phyloP scores from a whole-genome alignment of 2,113 vertebrate genomes.

The Tachysurus vachellii region DNA sequence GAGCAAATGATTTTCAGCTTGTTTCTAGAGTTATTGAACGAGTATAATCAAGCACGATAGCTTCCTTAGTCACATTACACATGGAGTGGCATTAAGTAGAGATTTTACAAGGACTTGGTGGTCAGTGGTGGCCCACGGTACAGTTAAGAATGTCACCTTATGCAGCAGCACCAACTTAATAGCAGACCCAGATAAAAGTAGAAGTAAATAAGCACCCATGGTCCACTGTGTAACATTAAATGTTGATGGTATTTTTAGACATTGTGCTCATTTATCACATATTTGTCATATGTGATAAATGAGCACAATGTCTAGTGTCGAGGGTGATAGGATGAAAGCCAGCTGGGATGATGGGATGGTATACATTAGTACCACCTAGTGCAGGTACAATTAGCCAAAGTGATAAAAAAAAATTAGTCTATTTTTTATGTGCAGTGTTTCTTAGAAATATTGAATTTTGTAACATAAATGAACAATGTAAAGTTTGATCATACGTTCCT shows the following conservation, averaged over 20 bases:
- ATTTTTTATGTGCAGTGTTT: background rate
- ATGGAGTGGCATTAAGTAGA: constrained; percentile 29
- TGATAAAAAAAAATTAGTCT: too few relatives aligned
- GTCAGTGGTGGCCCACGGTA: background rate
- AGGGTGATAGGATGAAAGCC: background rate
- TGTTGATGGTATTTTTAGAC: background rate
- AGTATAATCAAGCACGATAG: constrained; percentile 37
- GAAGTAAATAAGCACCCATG: constrained; percentile 6
- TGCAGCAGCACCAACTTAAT: constrained; percentile 10
- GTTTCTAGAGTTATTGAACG: constrained; percentile 42
- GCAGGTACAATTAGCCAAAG: background rate
- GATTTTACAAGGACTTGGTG: constrained; percentile 35
- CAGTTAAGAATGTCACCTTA: constrained; percentile 8
- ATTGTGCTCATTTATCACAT: background rate
- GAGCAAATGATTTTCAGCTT: constrained; percentile 13
- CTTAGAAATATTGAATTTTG: background rate
- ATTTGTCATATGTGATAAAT: background rate
- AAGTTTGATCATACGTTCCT: background rate
- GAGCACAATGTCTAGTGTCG: too few relatives aligned
- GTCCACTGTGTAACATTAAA: background rate
- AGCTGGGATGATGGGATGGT: background rate
- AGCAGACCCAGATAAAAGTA: background rate
- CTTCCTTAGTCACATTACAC: background rate
- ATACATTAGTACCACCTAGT: background rate
- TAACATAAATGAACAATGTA: background rate